Evolutionary conservation across 2,797 vertebrate genomes (phyloP).

Genomic region (Pygocentrus nattereri): DNA sequence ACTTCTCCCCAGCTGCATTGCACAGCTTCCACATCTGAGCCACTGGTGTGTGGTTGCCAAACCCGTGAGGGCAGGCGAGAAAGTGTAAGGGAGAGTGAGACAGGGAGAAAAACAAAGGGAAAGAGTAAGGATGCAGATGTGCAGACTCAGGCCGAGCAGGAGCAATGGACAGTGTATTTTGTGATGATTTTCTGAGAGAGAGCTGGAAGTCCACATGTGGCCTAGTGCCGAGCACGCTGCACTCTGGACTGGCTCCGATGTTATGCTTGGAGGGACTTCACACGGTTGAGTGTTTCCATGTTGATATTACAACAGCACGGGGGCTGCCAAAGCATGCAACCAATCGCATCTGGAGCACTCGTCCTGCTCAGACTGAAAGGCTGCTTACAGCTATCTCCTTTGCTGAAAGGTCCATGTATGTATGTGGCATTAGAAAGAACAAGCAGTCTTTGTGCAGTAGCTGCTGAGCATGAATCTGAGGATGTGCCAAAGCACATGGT

Average conservation of each 20-base stretch:
- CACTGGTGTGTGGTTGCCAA: neutral
- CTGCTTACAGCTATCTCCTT: conserved; percentile 32
- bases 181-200: conserved; percentile 37
- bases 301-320: conserved; percentile 45
- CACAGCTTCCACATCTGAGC: neutral
- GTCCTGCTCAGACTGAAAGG: conserved; percentile 27
- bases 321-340: conserved; percentile 51
- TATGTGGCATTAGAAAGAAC: conserved; percentile 19
- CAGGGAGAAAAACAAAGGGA: neutral
- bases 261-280: conserved; percentile 62
- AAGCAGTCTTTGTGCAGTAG: conserved; percentile 28
- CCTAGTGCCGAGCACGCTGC: conserved; percentile 25
- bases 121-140: conserved; percentile 27
- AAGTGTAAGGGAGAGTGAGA: neutral
- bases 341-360: conserved; percentile 46
- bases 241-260: conserved; percentile 42
- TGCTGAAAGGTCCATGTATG: conserved; percentile 26
- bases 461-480: neutral
- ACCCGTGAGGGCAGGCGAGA: neutral
- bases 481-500: neutral
- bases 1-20: conserved; percentile 1
- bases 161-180: conserved; percentile 41
- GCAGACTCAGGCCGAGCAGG: conserved; percentile 10
- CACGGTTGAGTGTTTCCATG: conserved; percentile 53
- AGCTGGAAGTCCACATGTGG: conserved; percentile 54